Evolutionary conservation across 2,888 invertebrate species (phyloP).

Genomic region (Apomyelois bistriatella): DNA sequence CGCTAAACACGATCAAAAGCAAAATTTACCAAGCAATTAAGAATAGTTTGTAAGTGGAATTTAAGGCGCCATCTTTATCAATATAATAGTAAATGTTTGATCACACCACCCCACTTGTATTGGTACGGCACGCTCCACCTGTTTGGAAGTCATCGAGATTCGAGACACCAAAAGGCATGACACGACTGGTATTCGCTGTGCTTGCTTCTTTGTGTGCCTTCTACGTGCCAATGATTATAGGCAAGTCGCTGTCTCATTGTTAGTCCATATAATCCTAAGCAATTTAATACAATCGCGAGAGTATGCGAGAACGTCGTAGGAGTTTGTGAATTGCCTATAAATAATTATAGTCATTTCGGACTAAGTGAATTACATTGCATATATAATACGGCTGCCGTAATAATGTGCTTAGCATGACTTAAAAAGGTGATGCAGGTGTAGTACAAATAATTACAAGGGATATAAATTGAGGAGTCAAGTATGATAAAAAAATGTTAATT

Average conservation of each 20-base stretch:
- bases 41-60: neutral
- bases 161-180: neutral
- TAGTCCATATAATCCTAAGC: neutral
- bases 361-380: neutral
- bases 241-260: slow-evolving; percentile 2
- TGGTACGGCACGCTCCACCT: neutral
- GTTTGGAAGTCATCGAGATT: neutral
- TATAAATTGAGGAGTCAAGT: neutral
- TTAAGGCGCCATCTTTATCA: neutral
- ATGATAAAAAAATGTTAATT: neutral
- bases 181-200: neutral
- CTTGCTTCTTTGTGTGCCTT: slow-evolving; percentile 3
- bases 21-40: neutral
- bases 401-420: neutral
- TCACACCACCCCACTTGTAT: neutral
- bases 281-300: neutral
- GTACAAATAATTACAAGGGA: neutral
- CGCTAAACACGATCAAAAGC: too few relatives aligned
- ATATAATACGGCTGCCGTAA: neutral
- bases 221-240: slow-evolving; percentile 18
- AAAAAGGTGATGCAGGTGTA: neutral
- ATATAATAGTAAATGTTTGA: neutral
- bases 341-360: neutral
- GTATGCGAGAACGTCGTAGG: neutral
- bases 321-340: neutral